Evolutionary conservation across 2,113 vertebrate genomes (phyloP), one percentile per base, ranked within the genome.

Genomic region (Fregetta grallaria): DNA sequence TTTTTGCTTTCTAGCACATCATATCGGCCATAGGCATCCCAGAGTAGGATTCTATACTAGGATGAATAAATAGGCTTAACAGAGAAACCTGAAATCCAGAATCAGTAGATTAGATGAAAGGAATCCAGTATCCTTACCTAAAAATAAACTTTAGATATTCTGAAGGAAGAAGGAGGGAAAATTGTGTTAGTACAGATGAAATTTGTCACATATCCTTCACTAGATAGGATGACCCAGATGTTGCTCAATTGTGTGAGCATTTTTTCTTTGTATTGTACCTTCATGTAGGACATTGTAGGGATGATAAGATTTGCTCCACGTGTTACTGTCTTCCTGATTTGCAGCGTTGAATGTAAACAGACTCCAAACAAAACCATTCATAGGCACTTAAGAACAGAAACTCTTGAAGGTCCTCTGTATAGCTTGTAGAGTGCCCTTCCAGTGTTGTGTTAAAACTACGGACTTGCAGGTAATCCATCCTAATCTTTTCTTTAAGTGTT

Each of bases 371-470:
- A 52, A 20, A 10, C 47, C 81, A 44, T 59, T 29, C 61, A 11
- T 7, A 94, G 97, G 88, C 91, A 89, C 96, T 94, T 95, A 25
- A 12, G 67, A 70, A 44, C 38, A 78, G 59, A 63, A 65, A 72
- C 59, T 88, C 47, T 14, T n/a, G 4, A 22, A 59, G 17, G 30
- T 70, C 59, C 78, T 63, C 79, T 27, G 38, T 42, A 7, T 44
- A 38, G 32, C 63, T 84, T 59, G 36, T 29, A 11, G 34, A 56
- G 26, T 22, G 34, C 77, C 59, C 74, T 76, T 75, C 68, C 90
- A 92, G 59, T 9, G 63, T 23, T 59, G 50, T 12, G 7, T 61
- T 82, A 40, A 44, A 92, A 25, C 42, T 23, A 67, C n/a, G 71
- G 47, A 23, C 38, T 75, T 58, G 67, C 67, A 79, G 11, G 22